A percentile compares a stretch with the other conserved stretches of the same genome.
These are phyloP conservation scores for Halictus ligatus DNA, from an alignment of 2,888 invertebrate species.

Conservation along the genomic window DNA sequence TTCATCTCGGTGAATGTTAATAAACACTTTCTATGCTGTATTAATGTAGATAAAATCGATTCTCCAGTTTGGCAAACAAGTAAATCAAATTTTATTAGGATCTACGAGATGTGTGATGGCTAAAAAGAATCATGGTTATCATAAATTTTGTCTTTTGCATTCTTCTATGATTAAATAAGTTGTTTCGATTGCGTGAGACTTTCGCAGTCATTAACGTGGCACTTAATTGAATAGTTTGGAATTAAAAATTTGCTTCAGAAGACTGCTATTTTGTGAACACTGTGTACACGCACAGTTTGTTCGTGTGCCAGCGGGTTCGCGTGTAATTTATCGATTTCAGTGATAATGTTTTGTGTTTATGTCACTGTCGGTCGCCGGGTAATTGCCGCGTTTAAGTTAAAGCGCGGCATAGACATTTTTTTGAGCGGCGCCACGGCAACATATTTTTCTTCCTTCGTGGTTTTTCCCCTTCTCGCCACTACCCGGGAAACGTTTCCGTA, in stretches of 20 bases:
- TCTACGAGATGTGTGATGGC: no score
- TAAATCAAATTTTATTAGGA: no score
- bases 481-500: conserved; percentile 39
- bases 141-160: no score
- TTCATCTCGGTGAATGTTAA: no score
- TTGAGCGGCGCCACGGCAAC: conserved; percentile 18
- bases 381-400: conserved; percentile 49
- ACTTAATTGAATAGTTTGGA: not conserved
- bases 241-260: not conserved
- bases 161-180: no score
- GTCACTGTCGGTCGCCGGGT: conserved; percentile 49
- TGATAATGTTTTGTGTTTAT: conserved; percentile 52
- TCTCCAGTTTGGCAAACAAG: no score
- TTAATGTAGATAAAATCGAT: no score
- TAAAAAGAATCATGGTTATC: no score
- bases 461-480: not conserved
- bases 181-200: no score
- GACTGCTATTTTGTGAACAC: not conserved
- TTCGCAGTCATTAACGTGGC: no score
- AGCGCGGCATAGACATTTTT: conserved; percentile 24
- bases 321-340: conserved; percentile 48
- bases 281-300: not conserved
- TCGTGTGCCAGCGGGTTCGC: not conserved
- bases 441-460: conserved; percentile 20
- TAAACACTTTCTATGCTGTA: no score